Percentiles rank a stretch among this genome's conserved stretches.
Evolutionary conservation across 2,888 invertebrate species (phyloP).

Genomic region (Thelaira solivaga): DNA sequence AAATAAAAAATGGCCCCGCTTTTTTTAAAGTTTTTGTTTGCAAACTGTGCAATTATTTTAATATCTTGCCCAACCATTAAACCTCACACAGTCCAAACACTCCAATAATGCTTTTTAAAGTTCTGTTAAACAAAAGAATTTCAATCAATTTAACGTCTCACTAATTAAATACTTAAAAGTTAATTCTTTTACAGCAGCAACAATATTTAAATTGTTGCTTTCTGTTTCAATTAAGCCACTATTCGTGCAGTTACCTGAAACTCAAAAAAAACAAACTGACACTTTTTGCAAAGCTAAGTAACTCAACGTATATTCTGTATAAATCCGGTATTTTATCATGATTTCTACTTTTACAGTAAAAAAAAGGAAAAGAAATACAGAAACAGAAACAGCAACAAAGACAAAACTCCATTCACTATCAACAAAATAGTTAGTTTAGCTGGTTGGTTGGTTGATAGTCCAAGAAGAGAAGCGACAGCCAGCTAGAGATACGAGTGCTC

Average conservation of each 20-base stretch:
- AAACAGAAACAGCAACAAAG: too few species aligned
- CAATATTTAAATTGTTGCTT: slow-evolving; percentile 45
- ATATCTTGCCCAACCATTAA: background rate
- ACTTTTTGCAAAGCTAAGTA: slow-evolving; percentile 10
- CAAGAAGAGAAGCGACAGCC: too few species aligned
- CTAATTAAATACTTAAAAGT: slow-evolving; percentile 54
- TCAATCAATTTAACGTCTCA: slow-evolving; percentile 58
- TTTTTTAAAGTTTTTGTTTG: too few species aligned
- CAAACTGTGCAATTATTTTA: background rate
- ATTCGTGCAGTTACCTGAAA: background rate
- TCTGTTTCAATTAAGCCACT: slow-evolving; percentile 59
- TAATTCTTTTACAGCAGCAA: slow-evolving; percentile 32
- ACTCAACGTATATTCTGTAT: slow-evolving; percentile 14
- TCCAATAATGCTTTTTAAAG: background rate
- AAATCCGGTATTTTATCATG: slow-evolving; percentile 42
- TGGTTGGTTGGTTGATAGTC: too few species aligned
- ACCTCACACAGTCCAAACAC: background rate
- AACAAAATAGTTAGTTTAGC: too few species aligned
- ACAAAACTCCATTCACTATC: too few species aligned
- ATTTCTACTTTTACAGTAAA: slow-evolving; percentile 33
- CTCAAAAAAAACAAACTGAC: slow-evolving; percentile 13
- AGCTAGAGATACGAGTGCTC: too few species aligned
- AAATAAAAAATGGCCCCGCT: too few species aligned
- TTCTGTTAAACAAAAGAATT: slow-evolving; percentile 33
- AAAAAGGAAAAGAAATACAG: background rate